Evolutionary conservation across 2,797 vertebrate genomes (phyloP).

Genomic region (Enteromius afrohamiltoni): DNA sequence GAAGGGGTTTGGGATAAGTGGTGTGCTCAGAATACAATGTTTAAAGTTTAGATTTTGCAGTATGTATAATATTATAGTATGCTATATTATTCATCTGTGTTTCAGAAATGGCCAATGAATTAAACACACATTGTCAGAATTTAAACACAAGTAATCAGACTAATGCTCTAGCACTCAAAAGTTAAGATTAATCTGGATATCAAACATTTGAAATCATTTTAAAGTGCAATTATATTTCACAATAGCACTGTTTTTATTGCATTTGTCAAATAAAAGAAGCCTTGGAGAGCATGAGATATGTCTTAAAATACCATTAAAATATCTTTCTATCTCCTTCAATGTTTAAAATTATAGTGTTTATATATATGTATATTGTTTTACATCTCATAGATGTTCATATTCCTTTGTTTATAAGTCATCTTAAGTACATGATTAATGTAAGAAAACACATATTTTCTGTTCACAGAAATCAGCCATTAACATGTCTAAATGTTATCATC

Average conservation of each 20-base stretch:
- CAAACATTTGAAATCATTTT: neutral
- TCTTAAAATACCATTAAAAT: neutral
- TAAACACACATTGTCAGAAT: neutral
- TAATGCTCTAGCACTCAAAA: neutral
- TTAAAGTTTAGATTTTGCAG: slow-evolving; percentile 10
- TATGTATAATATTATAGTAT: neutral
- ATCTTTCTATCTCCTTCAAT: neutral
- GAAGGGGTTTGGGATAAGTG: neutral
- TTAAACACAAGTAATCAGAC: neutral
- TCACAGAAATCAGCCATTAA: neutral
- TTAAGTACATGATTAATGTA: neutral
- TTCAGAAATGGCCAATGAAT: neutral
- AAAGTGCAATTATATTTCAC: neutral
- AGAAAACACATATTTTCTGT: neutral
- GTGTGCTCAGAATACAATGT: slow-evolving; percentile 36
- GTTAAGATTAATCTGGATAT: neutral
- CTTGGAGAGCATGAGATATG: neutral
- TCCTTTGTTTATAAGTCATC: neutral
- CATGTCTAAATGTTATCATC: neutral
- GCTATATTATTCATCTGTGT: neutral
- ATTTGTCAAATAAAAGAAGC: neutral
- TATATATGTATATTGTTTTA: neutral
- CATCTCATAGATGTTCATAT: neutral
- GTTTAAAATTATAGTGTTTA: neutral
- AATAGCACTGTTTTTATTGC: neutral